phyloP scores from a whole-genome alignment of 2,888 invertebrate genomes.

The Acleris laterana region DNA sequence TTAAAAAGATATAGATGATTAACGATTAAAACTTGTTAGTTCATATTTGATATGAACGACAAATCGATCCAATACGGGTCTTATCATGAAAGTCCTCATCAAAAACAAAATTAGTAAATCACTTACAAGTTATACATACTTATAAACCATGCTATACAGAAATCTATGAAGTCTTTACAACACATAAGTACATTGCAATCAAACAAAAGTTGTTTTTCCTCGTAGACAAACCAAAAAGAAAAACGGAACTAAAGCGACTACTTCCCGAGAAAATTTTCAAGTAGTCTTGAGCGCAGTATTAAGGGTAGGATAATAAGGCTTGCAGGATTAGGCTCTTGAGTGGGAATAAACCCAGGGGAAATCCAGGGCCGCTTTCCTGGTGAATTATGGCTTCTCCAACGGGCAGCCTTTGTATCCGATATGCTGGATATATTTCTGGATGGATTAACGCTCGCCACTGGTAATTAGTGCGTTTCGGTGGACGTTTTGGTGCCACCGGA shows the following conservation, averaged over 20 bases:
- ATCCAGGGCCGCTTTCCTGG: slow-evolving; percentile 82
- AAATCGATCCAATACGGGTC: too few species aligned
- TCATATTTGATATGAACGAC: too few species aligned
- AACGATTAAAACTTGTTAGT: too few species aligned
- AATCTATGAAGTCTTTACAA: neutral
- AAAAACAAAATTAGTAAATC: too few species aligned
- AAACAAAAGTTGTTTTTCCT: slow-evolving; percentile 21
- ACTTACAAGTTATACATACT: too few species aligned
- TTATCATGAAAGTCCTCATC: too few species aligned
- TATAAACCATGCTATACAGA: too few species aligned
- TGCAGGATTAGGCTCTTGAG: slow-evolving; percentile 83
- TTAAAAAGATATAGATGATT: too few species aligned
- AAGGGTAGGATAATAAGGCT: slow-evolving; percentile 84
- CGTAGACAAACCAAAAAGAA: slow-evolving; percentile 44
- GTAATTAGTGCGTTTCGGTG: slow-evolving; percentile 68
- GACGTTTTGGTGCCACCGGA: slow-evolving; percentile 7
- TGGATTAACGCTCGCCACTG: slow-evolving; percentile 75
- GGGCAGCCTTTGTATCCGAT: slow-evolving; percentile 82
- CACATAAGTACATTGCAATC: slow-evolving; percentile 17
- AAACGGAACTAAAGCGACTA: slow-evolving; percentile 68
- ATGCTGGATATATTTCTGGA: slow-evolving; percentile 77
- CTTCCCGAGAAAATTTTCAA: slow-evolving; percentile 80
- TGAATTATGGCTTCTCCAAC: slow-evolving; percentile 82
- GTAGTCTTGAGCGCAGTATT: slow-evolving; percentile 82
- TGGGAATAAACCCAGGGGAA: slow-evolving; percentile 84